Evolutionary conservation across 2,113 vertebrate genomes (phyloP).

Genomic region (Callopanchax toddi): DNA sequence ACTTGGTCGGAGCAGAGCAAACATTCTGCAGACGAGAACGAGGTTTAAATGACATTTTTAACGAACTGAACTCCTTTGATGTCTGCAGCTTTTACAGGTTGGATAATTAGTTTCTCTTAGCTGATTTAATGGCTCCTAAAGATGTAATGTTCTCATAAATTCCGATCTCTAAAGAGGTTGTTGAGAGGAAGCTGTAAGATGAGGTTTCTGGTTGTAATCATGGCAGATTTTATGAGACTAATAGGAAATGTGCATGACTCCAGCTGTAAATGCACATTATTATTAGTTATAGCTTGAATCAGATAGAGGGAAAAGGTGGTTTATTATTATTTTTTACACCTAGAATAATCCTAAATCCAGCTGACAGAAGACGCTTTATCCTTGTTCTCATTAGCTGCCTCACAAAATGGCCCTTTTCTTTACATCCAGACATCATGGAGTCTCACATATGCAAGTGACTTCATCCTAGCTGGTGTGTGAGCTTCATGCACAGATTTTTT

Average conservation of each 20-base stretch:
- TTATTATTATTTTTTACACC: constrained; percentile 26
- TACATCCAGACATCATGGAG: constrained; percentile 64
- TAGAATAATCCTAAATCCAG: constrained; percentile 42
- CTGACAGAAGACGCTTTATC: constrained; percentile 46
- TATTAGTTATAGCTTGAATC: constrained; percentile 16
- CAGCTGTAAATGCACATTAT: constrained; percentile 9
- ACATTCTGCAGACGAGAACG: constrained; percentile 17
- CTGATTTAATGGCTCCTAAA: constrained; percentile 17
- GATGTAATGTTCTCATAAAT: constrained; percentile 50
- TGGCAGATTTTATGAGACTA: constrained; percentile 32
- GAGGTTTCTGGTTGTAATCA: constrained; percentile 11
- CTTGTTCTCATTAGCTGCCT: constrained; percentile 42
- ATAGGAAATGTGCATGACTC: constrained; percentile 19
- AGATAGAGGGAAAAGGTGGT: constrained; percentile 18
- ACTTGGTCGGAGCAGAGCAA: constrained; percentile 28
- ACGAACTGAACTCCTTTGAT: not conserved
- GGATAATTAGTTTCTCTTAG: constrained; percentile 23
- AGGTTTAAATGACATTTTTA: constrained; percentile 4
- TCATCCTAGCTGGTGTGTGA: constrained; percentile 12
- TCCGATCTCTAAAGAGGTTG: constrained; percentile 34
- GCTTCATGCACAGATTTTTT: constrained; percentile 8
- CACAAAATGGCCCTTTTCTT: constrained; percentile 72
- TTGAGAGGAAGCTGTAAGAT: constrained; percentile 31
- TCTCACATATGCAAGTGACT: constrained; percentile 36
- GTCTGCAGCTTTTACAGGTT: not conserved